Evolutionary conservation across 2,888 invertebrate genomes (phyloP).

Genomic region (Cataglyphis altisquamis): DNA sequence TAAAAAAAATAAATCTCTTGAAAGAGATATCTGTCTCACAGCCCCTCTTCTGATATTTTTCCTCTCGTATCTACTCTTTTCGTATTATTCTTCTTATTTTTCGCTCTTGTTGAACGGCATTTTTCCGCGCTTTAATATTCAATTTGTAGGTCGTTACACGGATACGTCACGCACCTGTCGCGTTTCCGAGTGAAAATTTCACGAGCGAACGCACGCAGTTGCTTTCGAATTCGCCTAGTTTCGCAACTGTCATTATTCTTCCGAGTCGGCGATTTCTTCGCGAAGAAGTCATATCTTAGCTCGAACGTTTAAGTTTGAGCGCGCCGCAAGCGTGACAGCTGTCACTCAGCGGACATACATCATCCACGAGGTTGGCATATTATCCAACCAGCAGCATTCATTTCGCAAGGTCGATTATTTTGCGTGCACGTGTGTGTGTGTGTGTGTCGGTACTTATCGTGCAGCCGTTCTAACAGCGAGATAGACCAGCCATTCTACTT

Average conservation of each 20-base stretch:
- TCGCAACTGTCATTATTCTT: constrained; percentile 44
- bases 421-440: not conserved
- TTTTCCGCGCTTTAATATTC: constrained; percentile 46
- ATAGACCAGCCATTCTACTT: constrained; percentile 5
- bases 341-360: constrained; percentile 65
- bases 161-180: constrained; percentile 44
- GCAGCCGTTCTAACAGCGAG: constrained; percentile 18
- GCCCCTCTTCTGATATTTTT: not conserved
- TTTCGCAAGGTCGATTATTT: constrained; percentile 52
- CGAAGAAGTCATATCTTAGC: not conserved
- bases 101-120: constrained; percentile 10
- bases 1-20: not conserved
- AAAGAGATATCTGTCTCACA: not conserved
- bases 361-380: constrained; percentile 53
- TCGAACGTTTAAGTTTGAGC: constrained; percentile 18
- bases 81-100: not conserved
- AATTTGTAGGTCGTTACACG: constrained; percentile 43
- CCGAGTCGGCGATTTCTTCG: constrained; percentile 21
- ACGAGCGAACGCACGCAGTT: constrained; percentile 57
- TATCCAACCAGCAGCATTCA: constrained; percentile 56
- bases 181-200: constrained; percentile 47
- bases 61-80: not conserved
- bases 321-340: constrained; percentile 68
- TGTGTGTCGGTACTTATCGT: not conserved
- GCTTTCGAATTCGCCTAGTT: constrained; percentile 48